Base-by-base conservation (phyloP, 53 echinoderm and acorn worm species). In the Holothuria scabra region DNA sequence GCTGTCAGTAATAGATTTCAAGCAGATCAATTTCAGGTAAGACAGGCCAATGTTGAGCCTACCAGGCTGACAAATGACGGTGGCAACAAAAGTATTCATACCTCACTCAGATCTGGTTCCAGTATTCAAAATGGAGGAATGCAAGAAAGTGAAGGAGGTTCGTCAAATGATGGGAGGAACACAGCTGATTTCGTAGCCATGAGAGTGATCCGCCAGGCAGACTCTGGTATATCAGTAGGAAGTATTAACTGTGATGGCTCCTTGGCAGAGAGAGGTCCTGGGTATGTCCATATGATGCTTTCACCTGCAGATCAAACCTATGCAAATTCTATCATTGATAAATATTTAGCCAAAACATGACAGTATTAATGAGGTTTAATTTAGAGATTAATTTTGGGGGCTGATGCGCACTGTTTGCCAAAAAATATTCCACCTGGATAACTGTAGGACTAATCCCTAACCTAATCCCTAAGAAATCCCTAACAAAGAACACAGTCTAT, bases 251-350 rank as follows among this genome's bases (percentile, higher is more conserved):
- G 55, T 25, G 85, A 85, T 75, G 74, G 44, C 41, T 72, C 75
- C 38, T 31, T 59, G 22, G 60, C 48, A 13, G 58, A 59, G 7
- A 75, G 32, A 22, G 74, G 74, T 13, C 13, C 26, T 22, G 52
- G 65, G 26, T 96, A 93, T 83, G 60, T 88, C 19, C 93, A 96
- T 74, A 60, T 49, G 59, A 84, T 89, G 66, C 62, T 96, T 32
- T 81, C 88, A 7, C 76, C 70, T 33, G 87, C 91, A 13, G 93
- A 96, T 23, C 93, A 96, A 84, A 86, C 89, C 18, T 93, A 88
- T 84, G 96, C 96, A 1, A 96, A 96, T 86, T 88, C 93, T 28
- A 84, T 96, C 65, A 96, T 96, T 60, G 95, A 91, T 58, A 96
- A 93, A 56, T 96, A 96, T 83, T 55, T 96, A 57, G 70, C 76